Base-by-base conservation (phyloP, 2,888 invertebrate genomes). In the Drosophila bunnanda region DNA sequence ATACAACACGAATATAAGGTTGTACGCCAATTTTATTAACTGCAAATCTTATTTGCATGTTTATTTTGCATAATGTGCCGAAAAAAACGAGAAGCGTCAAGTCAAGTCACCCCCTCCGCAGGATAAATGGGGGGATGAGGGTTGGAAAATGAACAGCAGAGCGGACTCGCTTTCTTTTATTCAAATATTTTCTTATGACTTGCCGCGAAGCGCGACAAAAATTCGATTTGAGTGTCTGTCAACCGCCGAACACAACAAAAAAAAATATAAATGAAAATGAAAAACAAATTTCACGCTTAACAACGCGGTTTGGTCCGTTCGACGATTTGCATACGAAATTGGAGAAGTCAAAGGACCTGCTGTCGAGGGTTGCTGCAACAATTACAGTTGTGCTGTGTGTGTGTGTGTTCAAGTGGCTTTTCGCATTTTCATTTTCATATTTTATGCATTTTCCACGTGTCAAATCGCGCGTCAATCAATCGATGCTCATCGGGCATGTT, bases 21-120 rank as follows among this genome's bases (percentile, higher is more conserved):
- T 83, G 69, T 79, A 83, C 53, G 77, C 75, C 76, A 89, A 91
- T 91, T 90, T 91, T 88, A 91, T 90, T 88, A 91, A 91, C 90
- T 91, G 91, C 89, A 91, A 91, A 92, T 89, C 91, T 90, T 89
- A 91, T 91, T 91, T 92, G 91, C 91, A 91, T 90, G 86, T 88
- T 91, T 89, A 91, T 90, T 91, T 88, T 88, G 79, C 89, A 85
- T 88, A 89, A 90, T 89, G 78, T 87, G 73, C 62, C 76, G 75
- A 78, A 81, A 76, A 88, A 83, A 59, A 76, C 25, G 17, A 9
- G 17, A 81, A 54, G 78, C 86, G 68, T 70, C 75, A 75, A 78
- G 66, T 75, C 48, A 57, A 55, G 41, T 28, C 52, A 22, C 41
- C 43, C 43, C 62, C 77, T 72, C 60, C 20, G 39, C 10, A 6